These are phyloP conservation scores for Mythimna pallens DNA, from an alignment of 2,888 invertebrate genomes.

Conservation along the genomic window DNA sequence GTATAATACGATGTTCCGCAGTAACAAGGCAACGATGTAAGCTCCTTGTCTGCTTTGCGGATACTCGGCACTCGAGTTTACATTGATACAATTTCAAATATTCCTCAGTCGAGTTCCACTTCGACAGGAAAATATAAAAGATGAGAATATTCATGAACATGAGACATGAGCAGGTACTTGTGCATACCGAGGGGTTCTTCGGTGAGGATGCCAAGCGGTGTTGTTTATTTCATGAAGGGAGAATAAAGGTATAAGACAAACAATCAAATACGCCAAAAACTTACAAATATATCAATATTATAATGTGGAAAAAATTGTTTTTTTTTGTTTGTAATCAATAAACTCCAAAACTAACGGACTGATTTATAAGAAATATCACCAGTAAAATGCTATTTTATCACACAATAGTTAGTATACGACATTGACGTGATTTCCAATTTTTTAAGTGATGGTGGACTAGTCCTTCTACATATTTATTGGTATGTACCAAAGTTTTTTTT, in stretches of 20 bases:
- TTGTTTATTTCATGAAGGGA: slow-evolving; percentile 12
- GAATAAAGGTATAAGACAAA: not conserved
- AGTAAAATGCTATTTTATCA: too few relatives aligned
- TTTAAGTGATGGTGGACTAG: too few relatives aligned
- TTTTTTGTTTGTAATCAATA: too few relatives aligned
- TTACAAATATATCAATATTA: too few relatives aligned
- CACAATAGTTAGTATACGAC: not conserved
- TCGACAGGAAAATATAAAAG: slow-evolving; percentile 41
- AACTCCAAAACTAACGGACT: too few relatives aligned
- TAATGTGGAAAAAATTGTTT: too few relatives aligned
- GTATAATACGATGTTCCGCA: slow-evolving; percentile 5
- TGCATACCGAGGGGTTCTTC: slow-evolving; percentile 16
- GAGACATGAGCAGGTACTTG: slow-evolving; percentile 23
- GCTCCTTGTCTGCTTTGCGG: slow-evolving; percentile 18
- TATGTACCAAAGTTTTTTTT: too few relatives aligned
- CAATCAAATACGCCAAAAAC: too few relatives aligned
- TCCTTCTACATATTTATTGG: too few relatives aligned
- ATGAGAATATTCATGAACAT: slow-evolving; percentile 36
- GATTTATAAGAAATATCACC: too few relatives aligned
- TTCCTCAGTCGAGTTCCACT: slow-evolving; percentile 17
- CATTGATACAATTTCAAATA: slow-evolving; percentile 16
- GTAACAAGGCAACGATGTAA: slow-evolving; percentile 7
- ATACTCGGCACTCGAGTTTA: slow-evolving; percentile 11
- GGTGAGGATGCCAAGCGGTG: not conserved
- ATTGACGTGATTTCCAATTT: not conserved